Base-by-base conservation (phyloP, 1,140 invertebrate species). In the Nebria ingens region DNA sequence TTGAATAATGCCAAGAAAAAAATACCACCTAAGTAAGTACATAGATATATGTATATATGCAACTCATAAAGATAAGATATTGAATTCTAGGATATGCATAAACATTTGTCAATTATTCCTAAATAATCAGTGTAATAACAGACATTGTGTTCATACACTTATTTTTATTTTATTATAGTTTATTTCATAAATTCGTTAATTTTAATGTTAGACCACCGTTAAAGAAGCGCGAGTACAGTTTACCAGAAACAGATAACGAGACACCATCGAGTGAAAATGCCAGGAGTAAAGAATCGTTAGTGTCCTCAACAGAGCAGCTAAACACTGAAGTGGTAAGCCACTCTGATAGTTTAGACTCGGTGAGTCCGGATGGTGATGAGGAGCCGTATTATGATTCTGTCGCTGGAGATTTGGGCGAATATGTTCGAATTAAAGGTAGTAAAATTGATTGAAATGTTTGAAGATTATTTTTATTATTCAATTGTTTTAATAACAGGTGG, bases 311-410 rank as follows among this genome's bases (percentile, higher is more conserved):
- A 17, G 74, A 76, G 60, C 76, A 76, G 60, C 72, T 77, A 3
- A 71, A 73, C 2, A 72, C 74, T 0, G 64, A 45, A 71, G 29
- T 75, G 71, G 0, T 57, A 75, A 2, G 73, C 52, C 73, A 73
- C 1, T 70, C 68, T 9, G 40, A 45, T 45, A 12, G 9, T 3
- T 66, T 60, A 6, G 64, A 70, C 6, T 63, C 65, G 0, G 60
- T 66, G 6, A 57, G 59, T 12, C 79, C 81, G 59, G 77, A 75
- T 29, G 71, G 67, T 0, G 75, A 74, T 54, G 79, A 84, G 61
- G 87, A 91, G 67, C 86, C 85, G 3, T 87, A 87, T 62, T 91
- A 91, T 62, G 87, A 91, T 71, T 85, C 85, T 56, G 87, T 91
- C 34, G 85, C 87, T 1, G 73, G 84, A 50, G 87, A 90, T 65